Evolutionary conservation across 2,888 invertebrate species (phyloP).

Genomic region (Synergus gifuensis): DNA sequence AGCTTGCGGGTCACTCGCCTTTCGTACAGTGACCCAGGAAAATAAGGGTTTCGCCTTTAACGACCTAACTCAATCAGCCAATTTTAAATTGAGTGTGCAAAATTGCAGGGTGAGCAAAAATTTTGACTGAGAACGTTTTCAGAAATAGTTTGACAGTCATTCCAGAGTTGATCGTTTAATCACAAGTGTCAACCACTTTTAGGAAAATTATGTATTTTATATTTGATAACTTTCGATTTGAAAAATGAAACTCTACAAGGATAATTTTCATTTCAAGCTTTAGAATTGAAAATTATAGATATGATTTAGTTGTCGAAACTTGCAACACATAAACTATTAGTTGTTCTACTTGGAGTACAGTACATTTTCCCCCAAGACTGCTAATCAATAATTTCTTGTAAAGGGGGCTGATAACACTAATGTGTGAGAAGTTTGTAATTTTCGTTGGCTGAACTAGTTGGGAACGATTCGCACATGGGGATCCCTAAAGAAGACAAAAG

Average conservation of each 20-base stretch:
- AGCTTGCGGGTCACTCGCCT: neutral
- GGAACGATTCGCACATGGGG: slow-evolving; percentile 12
- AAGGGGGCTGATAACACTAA: slow-evolving; percentile 21
- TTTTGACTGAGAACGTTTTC: neutral
- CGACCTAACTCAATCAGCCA: neutral
- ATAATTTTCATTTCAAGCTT: too few relatives aligned
- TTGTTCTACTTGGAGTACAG: neutral
- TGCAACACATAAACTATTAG: neutral
- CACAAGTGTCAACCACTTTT: too few relatives aligned
- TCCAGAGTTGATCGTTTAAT: neutral
- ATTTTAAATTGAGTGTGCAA: neutral
- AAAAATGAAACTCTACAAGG: too few relatives aligned
- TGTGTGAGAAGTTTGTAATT: slow-evolving; percentile 38
- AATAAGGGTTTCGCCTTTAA: neutral
- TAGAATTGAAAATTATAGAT: too few relatives aligned
- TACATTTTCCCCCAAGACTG: slow-evolving; percentile 7
- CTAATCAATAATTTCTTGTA: slow-evolving; percentile 30
- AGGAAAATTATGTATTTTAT: too few relatives aligned
- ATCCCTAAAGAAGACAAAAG: slow-evolving; percentile 17
- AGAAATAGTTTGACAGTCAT: neutral
- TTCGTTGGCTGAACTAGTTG: slow-evolving; percentile 24
- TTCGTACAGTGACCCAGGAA: neutral
- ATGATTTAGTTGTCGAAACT: neutral
- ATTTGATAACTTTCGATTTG: too few relatives aligned
- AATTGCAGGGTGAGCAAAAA: neutral